Evolutionary conservation across 2,113 vertebrate genomes (phyloP).

Genomic region (Hassar affinis): DNA sequence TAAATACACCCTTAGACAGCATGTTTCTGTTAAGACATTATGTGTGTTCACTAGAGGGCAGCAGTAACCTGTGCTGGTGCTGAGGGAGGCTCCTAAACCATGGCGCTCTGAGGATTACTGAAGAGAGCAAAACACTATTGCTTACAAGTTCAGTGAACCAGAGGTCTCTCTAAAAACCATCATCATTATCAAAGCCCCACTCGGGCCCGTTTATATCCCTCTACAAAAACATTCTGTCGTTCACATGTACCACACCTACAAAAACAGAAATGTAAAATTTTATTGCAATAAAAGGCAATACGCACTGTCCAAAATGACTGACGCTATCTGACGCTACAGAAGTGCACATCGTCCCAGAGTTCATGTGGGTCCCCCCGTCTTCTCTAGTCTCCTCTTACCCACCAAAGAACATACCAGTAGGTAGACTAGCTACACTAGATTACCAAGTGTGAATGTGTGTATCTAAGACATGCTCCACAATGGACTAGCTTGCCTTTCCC

Average conservation of each 20-base stretch:
- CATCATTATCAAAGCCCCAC: neutral
- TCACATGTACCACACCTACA: neutral
- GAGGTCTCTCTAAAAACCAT: no score
- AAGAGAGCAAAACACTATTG: neutral
- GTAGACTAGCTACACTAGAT: no score
- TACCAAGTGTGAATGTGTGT: no score
- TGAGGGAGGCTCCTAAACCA: neutral
- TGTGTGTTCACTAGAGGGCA: conserved; percentile 16
- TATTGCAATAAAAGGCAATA: no score
- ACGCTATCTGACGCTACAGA: no score
- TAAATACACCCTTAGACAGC: neutral
- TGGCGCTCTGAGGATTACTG: neutral
- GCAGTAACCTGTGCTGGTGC: neutral
- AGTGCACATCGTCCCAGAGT: neutral
- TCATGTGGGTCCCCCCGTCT: neutral
- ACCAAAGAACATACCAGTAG: no score
- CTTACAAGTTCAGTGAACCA: neutral
- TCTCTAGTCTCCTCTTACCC: neutral
- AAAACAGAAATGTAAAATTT: no score
- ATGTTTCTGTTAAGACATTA: neutral
- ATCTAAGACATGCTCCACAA: no score
- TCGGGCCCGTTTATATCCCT: neutral
- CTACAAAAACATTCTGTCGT: neutral
- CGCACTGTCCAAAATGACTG: neutral
- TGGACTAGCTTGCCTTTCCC: no score